Evolutionary conservation across 2,888 invertebrate species (phyloP).

Genomic region (Melanotus villosus): DNA sequence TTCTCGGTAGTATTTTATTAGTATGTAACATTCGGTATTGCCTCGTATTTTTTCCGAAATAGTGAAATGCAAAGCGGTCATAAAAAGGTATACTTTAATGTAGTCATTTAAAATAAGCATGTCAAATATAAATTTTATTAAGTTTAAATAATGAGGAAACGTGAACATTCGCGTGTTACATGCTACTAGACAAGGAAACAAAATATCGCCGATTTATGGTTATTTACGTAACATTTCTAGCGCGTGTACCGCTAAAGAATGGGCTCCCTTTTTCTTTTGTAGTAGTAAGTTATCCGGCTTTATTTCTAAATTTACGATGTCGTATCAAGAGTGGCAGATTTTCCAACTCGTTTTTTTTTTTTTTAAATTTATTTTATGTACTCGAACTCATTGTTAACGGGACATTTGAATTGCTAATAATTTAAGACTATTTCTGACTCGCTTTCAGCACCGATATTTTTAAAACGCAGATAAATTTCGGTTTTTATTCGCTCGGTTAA

Average conservation of each 20-base stretch:
- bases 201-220: conserved; percentile 48
- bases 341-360: too few relatives aligned
- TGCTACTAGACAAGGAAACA: conserved; percentile 48
- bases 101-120: conserved; percentile 46
- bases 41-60: conserved; percentile 13
- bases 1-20: too few relatives aligned
- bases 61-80: conserved; percentile 22
- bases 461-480: conserved; percentile 17
- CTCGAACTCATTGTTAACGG: conserved; percentile 16
- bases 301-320: conserved; percentile 6
- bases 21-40: background rate
- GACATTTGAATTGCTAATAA: conserved; percentile 30
- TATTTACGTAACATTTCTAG: conserved; percentile 34
- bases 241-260: conserved; percentile 12
- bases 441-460: conserved; percentile 2
- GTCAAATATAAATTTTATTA: conserved; percentile 52
- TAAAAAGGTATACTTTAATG: conserved; percentile 44
- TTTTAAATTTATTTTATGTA: background rate
- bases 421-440: background rate
- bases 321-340: conserved; percentile 19
- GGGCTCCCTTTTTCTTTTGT: conserved; percentile 13
- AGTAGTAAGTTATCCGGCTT: background rate
- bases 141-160: conserved; percentile 50
- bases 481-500: conserved; percentile 8
- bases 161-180: conserved; percentile 49